Evolutionary conservation across 2,113 vertebrate genomes (phyloP), one percentile per base, ranked within the genome.

Genomic region (Silurus asotus): DNA sequence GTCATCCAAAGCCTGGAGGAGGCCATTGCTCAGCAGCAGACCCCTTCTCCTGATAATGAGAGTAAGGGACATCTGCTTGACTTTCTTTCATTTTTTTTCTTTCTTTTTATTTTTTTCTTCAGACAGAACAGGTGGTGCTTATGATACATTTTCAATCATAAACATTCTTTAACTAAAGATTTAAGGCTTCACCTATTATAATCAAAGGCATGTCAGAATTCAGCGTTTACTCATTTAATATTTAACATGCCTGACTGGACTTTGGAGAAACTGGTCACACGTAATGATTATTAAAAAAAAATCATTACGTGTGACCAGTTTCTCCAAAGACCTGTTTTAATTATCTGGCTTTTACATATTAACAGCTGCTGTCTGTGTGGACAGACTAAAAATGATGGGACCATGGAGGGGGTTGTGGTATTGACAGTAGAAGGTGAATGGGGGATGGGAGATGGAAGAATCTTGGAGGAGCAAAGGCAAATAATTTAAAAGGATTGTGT

Each of bases 1-100:
- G 89, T 96, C 84, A 96, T 96, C 74, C 85, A 89, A 88, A 94
- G 92, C 90, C 93, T 96, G 90, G 95, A 96, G 91, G 94, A 94
- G 48, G 92, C 93, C 86, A 91, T 96, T 85, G 86, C 86, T 55
- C 95, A 95, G 86, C 95, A 95, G 48, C 92, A 93, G 65, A 90
- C 59, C 19, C 86, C 92, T 51, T 92, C 92, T 37, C 37, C 80
- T 25, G 89, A 88, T 77, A 92, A 89, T 2, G 92, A 93, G 14
- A 92, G 94, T 95, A 91, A 94, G 93, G 37, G 37, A 23, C 7
- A 5, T 64, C 74, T 86, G 55, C 51, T 51, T 9, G 11, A 1
- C 48, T 28, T 25, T 67, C 0, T n/a, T 51, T 49, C n/a, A 7
- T 51, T 65, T 81, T 1, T 80, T 20, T 19, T 4, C 15, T 75